Conservation (phyloP, 2,888 invertebrate genomes). For the Beris morrisii region DNA sequence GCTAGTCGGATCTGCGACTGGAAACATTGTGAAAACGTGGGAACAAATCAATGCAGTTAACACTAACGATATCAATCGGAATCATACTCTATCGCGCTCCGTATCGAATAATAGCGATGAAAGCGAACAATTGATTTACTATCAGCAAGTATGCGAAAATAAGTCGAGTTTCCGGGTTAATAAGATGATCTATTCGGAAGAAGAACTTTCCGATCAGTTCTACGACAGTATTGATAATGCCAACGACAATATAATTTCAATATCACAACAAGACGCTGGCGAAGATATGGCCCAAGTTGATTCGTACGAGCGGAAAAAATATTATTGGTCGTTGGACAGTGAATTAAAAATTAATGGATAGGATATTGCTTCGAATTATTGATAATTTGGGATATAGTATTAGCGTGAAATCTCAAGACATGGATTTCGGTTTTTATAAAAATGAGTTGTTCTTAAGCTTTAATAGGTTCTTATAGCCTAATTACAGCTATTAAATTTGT, state of each 20-base stretch:
- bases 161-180: slow-evolving; percentile 40
- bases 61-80: neutral
- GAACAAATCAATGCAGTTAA: slow-evolving; percentile 38
- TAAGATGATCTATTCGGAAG: slow-evolving; percentile 37
- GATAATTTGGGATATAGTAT: too few relatives aligned
- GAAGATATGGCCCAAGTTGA: slow-evolving; percentile 42
- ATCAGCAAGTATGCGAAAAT: slow-evolving; percentile 35
- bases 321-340: slow-evolving; percentile 41
- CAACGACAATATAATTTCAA: slow-evolving; percentile 32
- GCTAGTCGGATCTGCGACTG: slow-evolving; percentile 41
- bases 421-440: too few relatives aligned
- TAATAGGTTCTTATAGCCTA: too few relatives aligned
- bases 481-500: too few relatives aligned
- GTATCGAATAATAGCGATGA: slow-evolving; percentile 38
- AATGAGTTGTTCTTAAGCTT: too few relatives aligned
- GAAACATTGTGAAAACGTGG: slow-evolving; percentile 41
- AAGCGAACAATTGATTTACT: slow-evolving; percentile 37
- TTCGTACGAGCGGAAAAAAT: slow-evolving; percentile 37
- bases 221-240: slow-evolving; percentile 42
- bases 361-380: neutral
- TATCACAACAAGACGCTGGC: slow-evolving; percentile 36
- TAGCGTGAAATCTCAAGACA: too few relatives aligned
- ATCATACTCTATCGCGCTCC: slow-evolving; percentile 6
- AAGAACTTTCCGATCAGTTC: slow-evolving; percentile 35
- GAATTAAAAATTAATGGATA: neutral